Conservation (phyloP, 2,797 vertebrate genomes). For the Characodon lateralis region DNA sequence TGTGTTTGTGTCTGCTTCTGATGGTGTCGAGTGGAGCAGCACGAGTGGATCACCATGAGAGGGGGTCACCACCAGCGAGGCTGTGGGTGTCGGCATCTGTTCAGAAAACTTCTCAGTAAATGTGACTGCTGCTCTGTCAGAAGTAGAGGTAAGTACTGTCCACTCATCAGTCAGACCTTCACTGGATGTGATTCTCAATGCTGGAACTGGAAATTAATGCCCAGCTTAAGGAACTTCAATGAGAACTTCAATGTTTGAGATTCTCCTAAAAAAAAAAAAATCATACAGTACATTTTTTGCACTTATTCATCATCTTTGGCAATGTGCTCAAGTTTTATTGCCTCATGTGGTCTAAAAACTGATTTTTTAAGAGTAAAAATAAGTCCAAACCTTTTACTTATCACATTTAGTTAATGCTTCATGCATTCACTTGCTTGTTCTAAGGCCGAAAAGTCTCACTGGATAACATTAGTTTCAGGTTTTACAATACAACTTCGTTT, state of each 20-base stretch:
- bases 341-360: background rate
- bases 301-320: background rate
- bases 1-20: slow-evolving; percentile 53
- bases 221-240: background rate
- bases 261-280: too few relatives aligned
- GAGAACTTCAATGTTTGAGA: too few relatives aligned
- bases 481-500: background rate
- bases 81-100: slow-evolving; percentile 88
- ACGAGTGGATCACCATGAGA: slow-evolving; percentile 83
- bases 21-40: slow-evolving; percentile 52
- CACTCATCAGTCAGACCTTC: background rate
- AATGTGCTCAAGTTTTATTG: background rate
- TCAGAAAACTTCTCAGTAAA: slow-evolving; percentile 88
- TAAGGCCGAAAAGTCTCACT: background rate
- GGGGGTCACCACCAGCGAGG: slow-evolving; percentile 81
- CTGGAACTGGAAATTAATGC: background rate
- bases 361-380: background rate
- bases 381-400: background rate
- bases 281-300: too few relatives aligned
- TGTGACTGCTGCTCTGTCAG: slow-evolving; percentile 87
- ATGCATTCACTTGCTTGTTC: background rate
- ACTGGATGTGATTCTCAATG: background rate
- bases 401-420: background rate
- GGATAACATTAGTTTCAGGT: background rate
- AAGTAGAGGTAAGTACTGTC: slow-evolving; percentile 83